Evolutionary conservation across 23 tunicate genomes (phyloP).

Genomic region (Clavelina lepadiformis): DNA sequence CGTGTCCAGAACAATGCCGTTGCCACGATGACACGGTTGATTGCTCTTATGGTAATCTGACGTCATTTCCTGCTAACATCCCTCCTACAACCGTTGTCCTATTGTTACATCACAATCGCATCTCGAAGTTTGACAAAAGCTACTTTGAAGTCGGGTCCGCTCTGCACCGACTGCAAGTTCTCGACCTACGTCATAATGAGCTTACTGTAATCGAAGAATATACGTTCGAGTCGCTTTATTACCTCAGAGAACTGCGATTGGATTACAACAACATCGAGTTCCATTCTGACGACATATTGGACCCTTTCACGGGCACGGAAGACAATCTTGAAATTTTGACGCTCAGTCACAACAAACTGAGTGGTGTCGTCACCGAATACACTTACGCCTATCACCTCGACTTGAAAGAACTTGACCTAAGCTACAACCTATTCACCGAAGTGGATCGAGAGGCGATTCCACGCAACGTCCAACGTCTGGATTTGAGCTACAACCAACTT

Average conservation of each 20-base stretch:
- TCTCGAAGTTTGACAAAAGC: not conserved
- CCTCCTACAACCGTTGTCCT: constrained; percentile 8
- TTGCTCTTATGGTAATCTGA: constrained; percentile 18
- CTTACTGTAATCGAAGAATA: not conserved
- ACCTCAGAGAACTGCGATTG: constrained; percentile 9
- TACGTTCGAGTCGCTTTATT: not conserved
- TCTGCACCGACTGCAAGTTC: not conserved
- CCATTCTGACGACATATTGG: not conserved
- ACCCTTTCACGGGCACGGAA: constrained; percentile 22
- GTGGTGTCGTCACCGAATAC: not conserved
- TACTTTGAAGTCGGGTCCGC: not conserved
- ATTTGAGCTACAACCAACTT: constrained; percentile 31
- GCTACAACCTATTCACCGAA: constrained; percentile 15
- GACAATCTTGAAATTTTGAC: constrained; percentile 12
- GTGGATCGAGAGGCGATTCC: not conserved
- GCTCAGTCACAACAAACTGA: constrained; percentile 13
- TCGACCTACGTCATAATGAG: constrained; percentile 31
- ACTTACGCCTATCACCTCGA: not conserved
- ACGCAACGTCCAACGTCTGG: constrained; percentile 9
- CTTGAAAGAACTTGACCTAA: constrained; percentile 29
- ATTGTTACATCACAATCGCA: constrained; percentile 4
- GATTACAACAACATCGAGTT: constrained; percentile 9
- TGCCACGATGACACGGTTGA: constrained; percentile 31
- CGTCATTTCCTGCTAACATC: constrained; percentile 21
- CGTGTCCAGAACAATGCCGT: constrained; percentile 26